Base-by-base conservation (phyloP, 2,888 invertebrate species). In the Neuroscelio doddi region DNA sequence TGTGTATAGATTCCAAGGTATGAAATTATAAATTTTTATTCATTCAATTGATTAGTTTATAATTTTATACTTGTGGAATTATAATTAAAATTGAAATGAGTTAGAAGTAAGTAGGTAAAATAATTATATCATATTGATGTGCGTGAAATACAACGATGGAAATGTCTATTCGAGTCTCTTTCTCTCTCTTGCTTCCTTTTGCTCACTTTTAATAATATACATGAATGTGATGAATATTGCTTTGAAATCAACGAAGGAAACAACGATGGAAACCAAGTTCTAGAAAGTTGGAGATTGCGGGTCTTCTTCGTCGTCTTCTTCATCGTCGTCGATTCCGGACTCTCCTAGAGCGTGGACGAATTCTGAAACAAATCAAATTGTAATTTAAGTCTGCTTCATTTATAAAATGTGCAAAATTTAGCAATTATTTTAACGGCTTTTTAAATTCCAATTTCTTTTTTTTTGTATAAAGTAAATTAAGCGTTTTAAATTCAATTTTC, bases 341-440 rank as follows among this genome's bases (percentile, higher is more conserved):
- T 95, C 94, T 0, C 94, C 94, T 3, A 95, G 87, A 0, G 95
- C 94, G 76, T 93, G 90, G 1, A 93, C 95, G 80, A 93, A 93
- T 86, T 93, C 93, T 92, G 81, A 14, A 86, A 71, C 14, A 46
- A 50, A 16, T 16, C 12, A 32, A 30, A 12, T 27, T 15, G n/a
- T 12, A 30, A n/a, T 10, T 46, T 29, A 15, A 5, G 1, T 14
- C 3, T 7, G 15, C 7, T 24, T 16, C 1, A 15, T 9, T 7
- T 30, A 15, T 7, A 16, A 41, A 15, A 5, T 17, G 30, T 30
- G n/a, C 17, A 41, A 42, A 42, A 42, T 26, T 26, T 12, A 26
- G 10, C n/a, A 42, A 29, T 17, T 16, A 17, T 39, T 10, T 7
- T 10, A 14, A 39, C n/a, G n/a, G n/a, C n/a, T n/a, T n/a, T n/a